Percentiles rank a stretch among this genome's conserved stretches.
Evolutionary conservation across 2,113 vertebrate species (phyloP).

Genomic region (Xenopus laevis): DNA sequence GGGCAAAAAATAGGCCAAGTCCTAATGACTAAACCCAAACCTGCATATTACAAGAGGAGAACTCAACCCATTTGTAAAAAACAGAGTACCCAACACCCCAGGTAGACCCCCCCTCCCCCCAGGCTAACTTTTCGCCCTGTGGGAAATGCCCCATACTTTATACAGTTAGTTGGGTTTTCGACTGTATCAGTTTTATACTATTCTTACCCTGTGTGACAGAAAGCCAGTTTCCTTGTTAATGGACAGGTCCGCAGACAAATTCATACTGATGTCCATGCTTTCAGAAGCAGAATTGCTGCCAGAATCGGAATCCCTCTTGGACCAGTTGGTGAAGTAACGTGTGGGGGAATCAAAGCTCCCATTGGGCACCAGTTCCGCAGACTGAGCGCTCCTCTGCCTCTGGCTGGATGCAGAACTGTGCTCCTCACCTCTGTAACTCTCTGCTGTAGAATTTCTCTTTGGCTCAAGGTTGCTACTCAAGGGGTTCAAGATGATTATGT

Average conservation of each 20-base stretch:
- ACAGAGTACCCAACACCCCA: too few species aligned
- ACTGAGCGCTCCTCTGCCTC: slow-evolving; percentile 52
- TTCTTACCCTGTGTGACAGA: slow-evolving; percentile 74
- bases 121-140: too few species aligned
- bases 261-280: slow-evolving; percentile 72
- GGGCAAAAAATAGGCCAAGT: too few species aligned
- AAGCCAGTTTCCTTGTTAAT: slow-evolving; percentile 73
- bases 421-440: slow-evolving; percentile 25
- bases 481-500: slow-evolving; percentile 44
- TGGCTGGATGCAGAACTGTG: slow-evolving; percentile 43
- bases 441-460: slow-evolving; percentile 1
- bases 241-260: slow-evolving; percentile 68
- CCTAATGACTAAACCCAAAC: too few species aligned
- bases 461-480: slow-evolving; percentile 18
- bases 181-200: too few species aligned
- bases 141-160: too few species aligned
- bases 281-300: slow-evolving; percentile 74
- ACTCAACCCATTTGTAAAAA: too few species aligned
- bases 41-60: too few species aligned
- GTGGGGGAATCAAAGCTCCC: slow-evolving; percentile 51
- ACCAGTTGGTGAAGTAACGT: slow-evolving; percentile 41
- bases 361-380: slow-evolving; percentile 55
- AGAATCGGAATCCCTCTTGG: slow-evolving; percentile 70
- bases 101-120: too few species aligned
- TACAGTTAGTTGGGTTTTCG: too few species aligned